Base-by-base conservation (phyloP, 1,140 invertebrate species). In the Lethrus apterus region DNA sequence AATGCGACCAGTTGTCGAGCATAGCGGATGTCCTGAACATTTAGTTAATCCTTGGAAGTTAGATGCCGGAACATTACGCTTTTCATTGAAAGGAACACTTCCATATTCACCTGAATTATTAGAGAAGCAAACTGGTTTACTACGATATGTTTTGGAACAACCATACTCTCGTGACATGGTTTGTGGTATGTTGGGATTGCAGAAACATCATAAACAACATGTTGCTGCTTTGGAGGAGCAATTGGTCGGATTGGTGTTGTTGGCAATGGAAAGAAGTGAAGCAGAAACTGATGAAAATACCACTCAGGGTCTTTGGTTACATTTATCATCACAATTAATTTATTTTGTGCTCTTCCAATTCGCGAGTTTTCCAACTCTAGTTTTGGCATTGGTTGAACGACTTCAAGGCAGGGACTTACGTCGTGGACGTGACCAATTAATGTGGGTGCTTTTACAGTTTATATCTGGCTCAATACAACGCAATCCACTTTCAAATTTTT, bases 381-480 rank as follows among this genome's bases (percentile, higher is more conserved):
- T 97, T 0, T 79, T 85, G 65, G 82, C 85, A 0, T 73, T 97
- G 15, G 86, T 93, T 67, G 84, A 89, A 17, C 46, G 59, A 26
- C 44, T 65, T 19, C 60, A 62, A 53, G 40, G 40, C 7, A 51
- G 58, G 42, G 88, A 91, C 60, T 75, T 92, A 57, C 78, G 84
- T 35, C 91, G 90, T 68, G 92, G 92, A 0, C 70, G 93, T 35
- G 93, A 98, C 70, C 90, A 96, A 58, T 67, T 98, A 0, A 97
- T 97, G 93, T 98, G 93, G 93, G 86, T 93, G 3, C 68, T 98
- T n/a, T 66, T 98, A 4, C 93, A 97, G 67, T 97, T 94, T 61
- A 93, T 97, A 49, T 96, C 93, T 2, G 92, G 93, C 33, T 93
- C 89, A 61, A 97, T 97, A 60, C 91, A 95, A 68, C 83, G 93